phyloP scores from a whole-genome alignment of 2,797 vertebrate genomes.

The Rachycentron canadum region DNA sequence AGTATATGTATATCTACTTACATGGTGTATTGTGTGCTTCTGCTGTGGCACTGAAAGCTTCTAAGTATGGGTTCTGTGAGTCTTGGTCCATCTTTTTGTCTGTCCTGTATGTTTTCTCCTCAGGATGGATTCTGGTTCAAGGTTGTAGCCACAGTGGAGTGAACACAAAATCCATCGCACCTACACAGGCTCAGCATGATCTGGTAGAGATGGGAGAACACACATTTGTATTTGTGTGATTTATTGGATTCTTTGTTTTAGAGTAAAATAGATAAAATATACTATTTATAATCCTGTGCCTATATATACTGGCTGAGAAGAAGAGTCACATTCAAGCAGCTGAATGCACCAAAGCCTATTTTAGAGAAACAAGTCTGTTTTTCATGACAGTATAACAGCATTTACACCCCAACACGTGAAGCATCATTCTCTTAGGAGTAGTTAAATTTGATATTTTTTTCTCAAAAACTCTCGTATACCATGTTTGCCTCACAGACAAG shows the following conservation, averaged over 20 bases:
- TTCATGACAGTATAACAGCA: neutral
- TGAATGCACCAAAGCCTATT: neutral
- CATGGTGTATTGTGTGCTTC: conserved; percentile 41
- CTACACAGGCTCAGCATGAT: conserved; percentile 49
- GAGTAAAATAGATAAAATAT: neutral
- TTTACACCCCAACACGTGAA: neutral
- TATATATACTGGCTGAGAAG: neutral
- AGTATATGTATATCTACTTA: conserved; percentile 61
- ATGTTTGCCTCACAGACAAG: neutral
- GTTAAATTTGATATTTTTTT: neutral
- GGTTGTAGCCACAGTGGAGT: conserved; percentile 8
- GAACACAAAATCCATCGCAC: conserved; percentile 43
- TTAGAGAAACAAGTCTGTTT: neutral
- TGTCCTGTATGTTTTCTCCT: conserved; percentile 27
- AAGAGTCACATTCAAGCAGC: neutral
- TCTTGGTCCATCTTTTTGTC: conserved; percentile 46
- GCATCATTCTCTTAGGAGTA: neutral
- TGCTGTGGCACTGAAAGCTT: conserved; percentile 34
- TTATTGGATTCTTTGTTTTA: conserved; percentile 35
- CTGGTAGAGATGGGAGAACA: conserved; percentile 22
- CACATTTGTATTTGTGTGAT: neutral
- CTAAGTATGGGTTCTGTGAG: conserved; percentile 38
- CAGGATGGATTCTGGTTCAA: conserved; percentile 28
- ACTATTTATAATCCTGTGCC: neutral
- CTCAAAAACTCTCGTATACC: neutral